Base-by-base conservation (phyloP, 2,888 invertebrate genomes). In the Crossocerus cetratus region DNA sequence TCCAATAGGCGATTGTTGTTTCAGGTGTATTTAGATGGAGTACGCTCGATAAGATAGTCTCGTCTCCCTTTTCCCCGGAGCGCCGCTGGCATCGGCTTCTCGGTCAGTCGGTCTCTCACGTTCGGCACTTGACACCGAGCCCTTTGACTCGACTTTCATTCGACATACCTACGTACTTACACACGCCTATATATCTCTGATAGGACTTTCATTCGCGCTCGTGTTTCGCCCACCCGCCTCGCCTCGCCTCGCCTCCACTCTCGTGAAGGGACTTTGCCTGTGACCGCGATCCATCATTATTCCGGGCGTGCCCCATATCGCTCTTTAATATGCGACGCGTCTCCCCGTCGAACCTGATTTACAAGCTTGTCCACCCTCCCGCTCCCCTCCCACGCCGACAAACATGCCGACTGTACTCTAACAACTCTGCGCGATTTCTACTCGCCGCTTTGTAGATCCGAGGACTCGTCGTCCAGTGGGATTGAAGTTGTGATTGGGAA, bases 71-170 rank as follows among this genome's bases (percentile, higher is more conserved):
- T 11, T 32, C 32, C 32, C 8, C 4, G 32, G 1, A 32, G 8
- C 32, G 32, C 32, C 32, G 5, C 32, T 32, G 5, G 32, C 32
- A 32, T 32, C 3, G 20, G 44, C 16, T 57, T 68, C 45, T 72
- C 65, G 71, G 71, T 73, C 69, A 73, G 60, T 81, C 59, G 71
- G 56, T 5, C 71, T 32, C 32, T 65, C 76, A 65, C 54, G 55
- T 65, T 64, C 55, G 49, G 49, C 21, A 54, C 60, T 43, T 69
- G 65, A 63, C 65, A 56, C 42, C 23, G 16, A 45, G 21, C 42
- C 56, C 61, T 49, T 61, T 49, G 49, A 49, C 49, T 61, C 23
- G 32, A 57, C 57, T 57, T 57, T 57, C n/a, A 13, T 44, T 49
- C 62, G 55, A 8, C 23, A n/a, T 49, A 49, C 49, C 14, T 49